Conservation (phyloP, 2,888 invertebrate species). For the Pyralis farinalis region DNA sequence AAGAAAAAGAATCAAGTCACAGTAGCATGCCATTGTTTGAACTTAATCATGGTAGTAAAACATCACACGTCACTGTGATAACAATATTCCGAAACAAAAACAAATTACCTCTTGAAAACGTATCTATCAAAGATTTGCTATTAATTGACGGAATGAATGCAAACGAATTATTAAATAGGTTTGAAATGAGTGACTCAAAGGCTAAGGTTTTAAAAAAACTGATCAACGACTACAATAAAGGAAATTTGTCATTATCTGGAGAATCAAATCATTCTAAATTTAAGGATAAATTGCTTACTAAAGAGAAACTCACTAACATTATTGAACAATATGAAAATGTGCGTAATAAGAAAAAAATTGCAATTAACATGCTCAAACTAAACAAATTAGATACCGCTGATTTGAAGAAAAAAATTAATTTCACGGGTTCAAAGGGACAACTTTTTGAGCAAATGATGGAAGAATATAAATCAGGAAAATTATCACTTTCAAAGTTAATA, state of each 20-base stretch:
- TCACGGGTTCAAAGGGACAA: slow-evolving; percentile 8
- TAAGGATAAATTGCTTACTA: slow-evolving; percentile 25
- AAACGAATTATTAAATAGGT: slow-evolving; percentile 22
- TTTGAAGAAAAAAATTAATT: slow-evolving; percentile 10
- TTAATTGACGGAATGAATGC: slow-evolving; percentile 16
- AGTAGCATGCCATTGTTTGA: too few relatives aligned
- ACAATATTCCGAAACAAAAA: slow-evolving; percentile 28
- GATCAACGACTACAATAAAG: slow-evolving; percentile 31
- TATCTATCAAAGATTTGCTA: slow-evolving; percentile 11
- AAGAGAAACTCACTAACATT: slow-evolving; percentile 24
- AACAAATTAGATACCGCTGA: slow-evolving; percentile 8
- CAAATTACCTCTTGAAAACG: slow-evolving; percentile 14
- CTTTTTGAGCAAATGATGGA: slow-evolving; percentile 11
- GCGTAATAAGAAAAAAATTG: slow-evolving; percentile 14
- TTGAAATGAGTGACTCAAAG: slow-evolving; percentile 27
- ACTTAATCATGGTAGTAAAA: too few relatives aligned
- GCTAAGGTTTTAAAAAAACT: slow-evolving; percentile 30
- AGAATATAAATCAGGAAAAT: slow-evolving; percentile 10
- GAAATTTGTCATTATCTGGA: slow-evolving; percentile 25
- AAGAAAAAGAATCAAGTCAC: too few relatives aligned
- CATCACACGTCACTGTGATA: not conserved
- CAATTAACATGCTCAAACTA: slow-evolving; percentile 8
- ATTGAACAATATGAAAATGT: slow-evolving; percentile 25
- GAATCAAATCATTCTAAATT: slow-evolving; percentile 26
- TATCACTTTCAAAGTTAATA: slow-evolving; percentile 10